Evolutionary conservation across 2,888 invertebrate species (phyloP).

Genomic region (Nymphalis polychloros): DNA sequence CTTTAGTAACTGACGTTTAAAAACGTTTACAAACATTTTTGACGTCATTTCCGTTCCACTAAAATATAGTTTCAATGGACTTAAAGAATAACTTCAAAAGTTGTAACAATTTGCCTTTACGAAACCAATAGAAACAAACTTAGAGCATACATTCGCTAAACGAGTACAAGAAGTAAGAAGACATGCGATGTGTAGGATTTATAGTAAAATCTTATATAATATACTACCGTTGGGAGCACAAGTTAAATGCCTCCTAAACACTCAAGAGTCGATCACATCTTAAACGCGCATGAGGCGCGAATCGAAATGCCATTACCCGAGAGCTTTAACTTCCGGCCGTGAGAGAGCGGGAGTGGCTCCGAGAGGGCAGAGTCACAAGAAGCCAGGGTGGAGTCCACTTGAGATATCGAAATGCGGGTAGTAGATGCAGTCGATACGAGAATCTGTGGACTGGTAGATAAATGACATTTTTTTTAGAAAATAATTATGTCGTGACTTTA

Average conservation of each 20-base stretch:
- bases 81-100: not conserved
- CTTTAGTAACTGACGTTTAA: too few relatives aligned
- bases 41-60: too few relatives aligned
- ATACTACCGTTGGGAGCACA: not conserved
- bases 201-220: not conserved
- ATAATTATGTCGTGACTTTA: too few relatives aligned
- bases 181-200: too few relatives aligned
- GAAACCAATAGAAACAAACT: too few relatives aligned
- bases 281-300: slow-evolving; percentile 19
- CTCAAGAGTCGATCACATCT: slow-evolving; percentile 7
- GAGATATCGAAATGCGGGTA: slow-evolving; percentile 35
- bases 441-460: slow-evolving; percentile 5
- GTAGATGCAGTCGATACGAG: not conserved
- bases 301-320: slow-evolving; percentile 31
- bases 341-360: slow-evolving; percentile 25
- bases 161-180: too few relatives aligned
- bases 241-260: slow-evolving; percentile 18
- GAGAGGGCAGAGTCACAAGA: slow-evolving; percentile 19
- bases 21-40: too few relatives aligned
- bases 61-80: too few relatives aligned
- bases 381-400: slow-evolving; percentile 29
- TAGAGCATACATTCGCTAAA: not conserved
- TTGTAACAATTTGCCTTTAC: not conserved
- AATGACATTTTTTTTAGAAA: too few relatives aligned
- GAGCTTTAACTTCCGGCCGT: slow-evolving; percentile 29